phyloP scores from a whole-genome alignment of 1,140 invertebrate species.

The Physella acuta region DNA sequence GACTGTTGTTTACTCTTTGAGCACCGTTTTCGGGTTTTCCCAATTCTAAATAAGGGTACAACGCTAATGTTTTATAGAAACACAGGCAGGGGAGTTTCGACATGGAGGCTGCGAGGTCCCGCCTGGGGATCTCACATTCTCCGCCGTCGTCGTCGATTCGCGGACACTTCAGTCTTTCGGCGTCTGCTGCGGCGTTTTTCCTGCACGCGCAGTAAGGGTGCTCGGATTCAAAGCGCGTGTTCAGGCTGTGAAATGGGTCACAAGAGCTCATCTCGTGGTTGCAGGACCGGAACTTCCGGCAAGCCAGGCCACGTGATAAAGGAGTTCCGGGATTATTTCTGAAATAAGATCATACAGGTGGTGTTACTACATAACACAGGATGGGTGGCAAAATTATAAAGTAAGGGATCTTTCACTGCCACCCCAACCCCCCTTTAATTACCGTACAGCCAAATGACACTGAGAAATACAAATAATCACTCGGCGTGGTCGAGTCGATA shows the following conservation, averaged over 20 bases:
- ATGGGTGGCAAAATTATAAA: no score
- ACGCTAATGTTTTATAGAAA: neutral
- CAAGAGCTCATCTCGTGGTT: neutral
- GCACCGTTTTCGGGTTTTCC: no score
- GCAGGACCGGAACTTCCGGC: conserved; percentile 16
- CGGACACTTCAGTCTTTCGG: conserved; percentile 1
- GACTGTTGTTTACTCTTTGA: no score
- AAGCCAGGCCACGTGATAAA: neutral
- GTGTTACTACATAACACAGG: no score
- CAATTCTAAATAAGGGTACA: neutral
- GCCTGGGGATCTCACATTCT: conserved; percentile 16
- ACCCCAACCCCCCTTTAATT: no score
- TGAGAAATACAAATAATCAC: no score
- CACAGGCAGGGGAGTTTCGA: conserved; percentile 7
- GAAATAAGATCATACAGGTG: neutral
- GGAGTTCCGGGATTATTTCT: conserved; percentile 10
- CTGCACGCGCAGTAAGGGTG: conserved; percentile 19
- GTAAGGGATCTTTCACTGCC: no score
- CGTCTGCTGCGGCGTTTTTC: conserved; percentile 5
- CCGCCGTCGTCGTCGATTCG: conserved; percentile 1
- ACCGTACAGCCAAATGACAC: no score
- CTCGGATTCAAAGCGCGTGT: neutral
- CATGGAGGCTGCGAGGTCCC: neutral
- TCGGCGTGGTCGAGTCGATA: no score
- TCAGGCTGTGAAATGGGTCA: neutral